Percentiles rank a stretch among this genome's conserved stretches.
Evolutionary conservation across 2,113 vertebrate genomes (phyloP).

Genomic region (Thunnus maccoyii): DNA sequence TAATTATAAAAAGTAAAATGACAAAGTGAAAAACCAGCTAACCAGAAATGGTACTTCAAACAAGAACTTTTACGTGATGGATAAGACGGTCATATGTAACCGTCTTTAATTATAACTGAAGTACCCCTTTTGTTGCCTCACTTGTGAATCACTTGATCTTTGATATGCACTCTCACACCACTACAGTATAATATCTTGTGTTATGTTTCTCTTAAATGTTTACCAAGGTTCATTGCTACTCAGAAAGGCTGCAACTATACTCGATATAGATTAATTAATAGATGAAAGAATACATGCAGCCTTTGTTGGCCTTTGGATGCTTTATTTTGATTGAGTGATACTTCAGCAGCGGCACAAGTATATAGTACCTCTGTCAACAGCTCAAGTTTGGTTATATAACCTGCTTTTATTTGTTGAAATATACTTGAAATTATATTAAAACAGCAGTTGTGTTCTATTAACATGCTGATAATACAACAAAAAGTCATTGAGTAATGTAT

Average conservation of each 20-base stretch:
- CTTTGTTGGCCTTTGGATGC: neutral
- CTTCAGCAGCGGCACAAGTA: neutral
- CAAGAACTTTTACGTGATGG: slow-evolving; percentile 30
- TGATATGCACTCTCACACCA: neutral
- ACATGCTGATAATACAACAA: neutral
- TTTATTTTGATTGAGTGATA: neutral
- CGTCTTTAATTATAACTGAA: slow-evolving; percentile 33
- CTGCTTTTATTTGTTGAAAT: neutral
- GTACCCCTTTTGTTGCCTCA: slow-evolving; percentile 8
- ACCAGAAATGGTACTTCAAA: slow-evolving; percentile 17
- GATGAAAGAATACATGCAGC: neutral
- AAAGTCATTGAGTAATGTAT: too few relatives aligned
- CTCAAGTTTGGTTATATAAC: neutral
- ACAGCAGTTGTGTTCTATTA: slow-evolving; percentile 1
- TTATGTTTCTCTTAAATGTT: neutral
- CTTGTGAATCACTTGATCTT: slow-evolving; percentile 18
- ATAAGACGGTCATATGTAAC: slow-evolving; percentile 27
- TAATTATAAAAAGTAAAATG: slow-evolving; percentile 42
- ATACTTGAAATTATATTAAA: slow-evolving; percentile 6
- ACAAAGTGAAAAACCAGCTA: slow-evolving; percentile 25
- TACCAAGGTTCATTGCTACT: neutral
- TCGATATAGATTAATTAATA: neutral
- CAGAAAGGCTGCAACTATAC: neutral
- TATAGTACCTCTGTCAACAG: neutral
- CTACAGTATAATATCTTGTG: neutral